These are phyloP conservation scores for Caenorhabditis parvicauda DNA, from an alignment of 2,888 invertebrate species.

Conservation along the genomic window DNA sequence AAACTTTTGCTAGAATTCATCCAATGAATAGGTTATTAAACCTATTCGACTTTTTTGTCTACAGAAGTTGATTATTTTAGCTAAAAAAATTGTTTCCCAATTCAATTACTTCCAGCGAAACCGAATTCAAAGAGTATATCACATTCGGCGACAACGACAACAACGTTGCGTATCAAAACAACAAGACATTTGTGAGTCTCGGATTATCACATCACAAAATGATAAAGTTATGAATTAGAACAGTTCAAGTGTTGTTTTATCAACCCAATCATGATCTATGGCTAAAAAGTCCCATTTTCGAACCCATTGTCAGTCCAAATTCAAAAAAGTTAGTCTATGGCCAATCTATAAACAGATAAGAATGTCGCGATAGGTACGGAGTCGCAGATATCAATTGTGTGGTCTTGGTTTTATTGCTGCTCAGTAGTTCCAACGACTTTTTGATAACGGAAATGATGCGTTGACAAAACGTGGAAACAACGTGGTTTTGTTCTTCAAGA, in stretches of 20 bases:
- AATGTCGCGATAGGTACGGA: no score
- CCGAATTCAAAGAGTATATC: slow-evolving; percentile 46
- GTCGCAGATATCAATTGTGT: no score
- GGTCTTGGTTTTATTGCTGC: no score
- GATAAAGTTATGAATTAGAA: neutral
- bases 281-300: no score
- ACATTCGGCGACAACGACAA: slow-evolving; percentile 36
- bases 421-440: no score
- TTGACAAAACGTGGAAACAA: no score
- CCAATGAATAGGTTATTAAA: neutral
- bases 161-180: slow-evolving; percentile 30
- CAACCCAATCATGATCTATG: no score
- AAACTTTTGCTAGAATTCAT: neutral
- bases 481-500: no score
- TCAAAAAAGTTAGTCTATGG: no score
- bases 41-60: neutral
- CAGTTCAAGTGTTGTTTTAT: neutral
- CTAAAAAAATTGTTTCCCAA: neutral
- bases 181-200: slow-evolving; percentile 37
- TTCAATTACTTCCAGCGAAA: slow-evolving; percentile 42
- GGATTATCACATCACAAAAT: neutral
- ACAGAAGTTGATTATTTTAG: neutral
- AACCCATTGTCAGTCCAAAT: no score
- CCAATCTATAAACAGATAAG: no score
- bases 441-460: no score